Evolutionary conservation across 2,888 invertebrate species (phyloP).

Genomic region (Cecidostiba fungosa): DNA sequence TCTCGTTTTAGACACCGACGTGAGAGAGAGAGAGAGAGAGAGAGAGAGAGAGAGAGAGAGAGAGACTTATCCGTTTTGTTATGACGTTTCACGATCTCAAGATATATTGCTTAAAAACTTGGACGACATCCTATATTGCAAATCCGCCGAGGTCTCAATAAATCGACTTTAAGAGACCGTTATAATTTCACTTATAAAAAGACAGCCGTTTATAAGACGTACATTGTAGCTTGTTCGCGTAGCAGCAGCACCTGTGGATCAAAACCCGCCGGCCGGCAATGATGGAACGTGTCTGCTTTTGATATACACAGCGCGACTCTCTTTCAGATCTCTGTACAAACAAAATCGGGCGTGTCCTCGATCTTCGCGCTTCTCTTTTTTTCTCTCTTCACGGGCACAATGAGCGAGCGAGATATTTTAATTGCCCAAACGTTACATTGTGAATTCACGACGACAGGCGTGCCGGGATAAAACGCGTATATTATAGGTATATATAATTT

Average conservation of each 20-base stretch:
- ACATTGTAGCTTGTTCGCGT: not conserved
- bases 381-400: not conserved
- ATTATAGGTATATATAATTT: not conserved
- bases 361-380: not conserved
- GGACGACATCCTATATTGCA: too few species aligned
- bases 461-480: not conserved
- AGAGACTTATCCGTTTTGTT: too few species aligned
- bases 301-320: not conserved
- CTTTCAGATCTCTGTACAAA: not conserved
- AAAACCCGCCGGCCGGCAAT: not conserved
- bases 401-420: slow-evolving; percentile 40
- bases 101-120: too few species aligned
- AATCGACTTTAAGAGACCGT: slow-evolving; percentile 2
- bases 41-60: too few species aligned
- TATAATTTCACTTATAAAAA: slow-evolving; percentile 8
- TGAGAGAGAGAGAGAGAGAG: too few species aligned
- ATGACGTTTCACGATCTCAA: too few species aligned
- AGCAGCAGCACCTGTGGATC: not conserved
- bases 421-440: slow-evolving; percentile 42
- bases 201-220: too few species aligned
- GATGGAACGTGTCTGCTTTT: not conserved
- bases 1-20: not conserved
- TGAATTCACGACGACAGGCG: slow-evolving; percentile 10
- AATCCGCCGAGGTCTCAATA: not conserved
- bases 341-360: slow-evolving; percentile 33